A percentile compares a stretch with the other conserved stretches of the same genome.
Evolutionary conservation across 2,888 invertebrate genomes (phyloP).

Genomic region (Drosophila ustulata): DNA sequence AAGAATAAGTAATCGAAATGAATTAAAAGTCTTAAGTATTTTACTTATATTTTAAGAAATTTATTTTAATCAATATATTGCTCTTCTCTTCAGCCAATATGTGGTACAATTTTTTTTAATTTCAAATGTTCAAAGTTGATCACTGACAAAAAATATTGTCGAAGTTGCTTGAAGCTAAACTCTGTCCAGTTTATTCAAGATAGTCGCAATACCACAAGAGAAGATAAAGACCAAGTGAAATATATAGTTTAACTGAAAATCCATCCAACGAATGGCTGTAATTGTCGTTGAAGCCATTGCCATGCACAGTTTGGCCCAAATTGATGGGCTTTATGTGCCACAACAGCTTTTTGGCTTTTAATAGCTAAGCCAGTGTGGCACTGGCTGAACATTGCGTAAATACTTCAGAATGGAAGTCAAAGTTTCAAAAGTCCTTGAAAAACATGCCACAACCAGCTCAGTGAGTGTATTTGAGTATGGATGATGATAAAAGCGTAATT

Average conservation of each 20-base stretch:
- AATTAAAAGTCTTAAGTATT: too few species aligned
- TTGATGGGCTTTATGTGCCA: conserved; percentile 54
- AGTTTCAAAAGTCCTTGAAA: conserved; percentile 46
- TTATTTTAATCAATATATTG: too few species aligned
- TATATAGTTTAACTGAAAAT: conserved; percentile 47
- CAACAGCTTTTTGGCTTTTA: conserved; percentile 50
- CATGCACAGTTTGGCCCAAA: conserved; percentile 31
- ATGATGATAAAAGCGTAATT: conserved; percentile 60
- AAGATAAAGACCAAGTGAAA: conserved; percentile 2
- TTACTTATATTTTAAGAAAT: too few species aligned
- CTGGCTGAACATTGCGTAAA: conserved; percentile 49
- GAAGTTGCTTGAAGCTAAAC: conserved; percentile 1
- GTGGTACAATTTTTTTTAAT: too few species aligned
- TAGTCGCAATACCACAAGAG: neutral
- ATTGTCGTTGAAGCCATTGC: conserved; percentile 47
- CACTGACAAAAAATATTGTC: neutral
- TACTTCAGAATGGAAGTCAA: conserved; percentile 45
- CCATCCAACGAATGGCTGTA: conserved; percentile 48
- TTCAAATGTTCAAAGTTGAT: neutral
- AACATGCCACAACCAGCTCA: conserved; percentile 18
- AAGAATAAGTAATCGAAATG: neutral
- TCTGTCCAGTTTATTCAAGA: neutral
- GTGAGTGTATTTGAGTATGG: conserved; percentile 13
- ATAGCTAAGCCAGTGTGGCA: conserved; percentile 44
- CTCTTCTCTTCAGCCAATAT: too few species aligned